Base-by-base conservation (phyloP, 2,888 invertebrate species). In the Macrophya alboannulata region DNA sequence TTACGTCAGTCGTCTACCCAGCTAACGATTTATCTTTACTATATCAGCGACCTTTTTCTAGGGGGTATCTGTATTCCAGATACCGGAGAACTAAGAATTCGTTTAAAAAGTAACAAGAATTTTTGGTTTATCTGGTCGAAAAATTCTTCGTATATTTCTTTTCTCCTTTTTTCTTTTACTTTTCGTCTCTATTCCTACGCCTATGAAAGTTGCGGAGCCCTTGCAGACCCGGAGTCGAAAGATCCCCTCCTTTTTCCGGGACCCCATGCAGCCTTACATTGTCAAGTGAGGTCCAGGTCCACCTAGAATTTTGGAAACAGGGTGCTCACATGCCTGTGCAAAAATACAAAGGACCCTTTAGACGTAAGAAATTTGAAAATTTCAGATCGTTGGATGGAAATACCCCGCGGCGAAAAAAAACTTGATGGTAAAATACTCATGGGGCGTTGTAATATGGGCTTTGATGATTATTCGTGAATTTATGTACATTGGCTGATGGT, bases 251-350 rank as follows among this genome's bases (percentile, higher is more conserved):
- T 17, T 17, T 37, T 40, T 31, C 76, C 8, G 59, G 71, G 68
- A 81, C 81, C 83, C 55, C 83, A 68, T 83, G 83, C 31, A 83
- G 71, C 48, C 68, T n/a, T 21, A 5, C 68, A 83, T 83, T 83
- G 83, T 83, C 40, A 81, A 81, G 62, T 59, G 17, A 1, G 68
- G 68, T 48, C 68, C 48, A 48, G 45, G 40, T 68, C 83, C 1
- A 31, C 31, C 25, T 37, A 83, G 83, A 83, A 48, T 83, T 83
- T 83, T 45, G 68, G 68, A 83, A 83, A 71, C 83, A 83, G 25
- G 62, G 51, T 31, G 40, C 51, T 68, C 83, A 40, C 48, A 83
- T 31, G 81, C 43, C 43, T 15, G 62, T 62, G 81, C 40, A 17
- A 83, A 48, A 55, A 68, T 68, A 59, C 81, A 59, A 62, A 59